These are phyloP conservation scores for Lithobates sylvaticus DNA, from an alignment of 2,797 vertebrate genomes.

Conservation along the genomic window DNA sequence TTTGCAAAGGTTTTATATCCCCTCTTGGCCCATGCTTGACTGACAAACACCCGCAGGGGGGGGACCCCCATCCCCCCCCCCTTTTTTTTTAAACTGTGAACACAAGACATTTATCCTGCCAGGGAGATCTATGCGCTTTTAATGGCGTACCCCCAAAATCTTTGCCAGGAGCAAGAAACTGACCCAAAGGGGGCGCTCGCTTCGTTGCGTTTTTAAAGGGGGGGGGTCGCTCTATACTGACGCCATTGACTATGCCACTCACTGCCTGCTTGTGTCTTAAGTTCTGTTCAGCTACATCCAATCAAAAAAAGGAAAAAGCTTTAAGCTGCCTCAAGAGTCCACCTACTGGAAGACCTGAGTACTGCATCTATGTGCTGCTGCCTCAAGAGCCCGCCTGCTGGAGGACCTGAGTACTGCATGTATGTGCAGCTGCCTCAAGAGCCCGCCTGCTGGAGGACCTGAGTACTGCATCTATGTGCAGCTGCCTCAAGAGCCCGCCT, in stretches of 20 bases:
- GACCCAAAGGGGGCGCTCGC: neutral
- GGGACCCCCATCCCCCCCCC: conserved; percentile 21
- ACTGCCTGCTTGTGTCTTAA: conserved; percentile 55
- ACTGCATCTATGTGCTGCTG: neutral
- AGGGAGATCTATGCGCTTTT: neutral
- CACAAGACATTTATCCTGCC: conserved; percentile 29
- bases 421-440: conserved; percentile 8
- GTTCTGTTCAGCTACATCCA: conserved; percentile 34
- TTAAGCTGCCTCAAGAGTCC: conserved; percentile 17
- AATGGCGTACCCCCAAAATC: conserved; percentile 10
- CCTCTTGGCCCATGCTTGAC: conserved; percentile 91
- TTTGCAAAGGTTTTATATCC: conserved; percentile 92
- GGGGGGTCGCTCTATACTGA: neutral
- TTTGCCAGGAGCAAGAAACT: conserved; percentile 55
- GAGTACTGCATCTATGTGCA: neutral
- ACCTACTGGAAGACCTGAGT: neutral
- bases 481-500: neutral
- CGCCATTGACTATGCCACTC: conserved; percentile 8
- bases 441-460: neutral
- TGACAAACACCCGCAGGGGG: conserved; percentile 67
- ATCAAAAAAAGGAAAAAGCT: conserved; percentile 5
- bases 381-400: conserved; percentile 2
- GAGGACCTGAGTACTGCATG: neutral
- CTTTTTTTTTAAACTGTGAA: conserved; percentile 49
- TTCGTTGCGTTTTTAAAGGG: neutral